Percentiles rank a stretch among this genome's conserved stretches.
Evolutionary conservation across 1,140 invertebrate species (phyloP).

Genomic region (Mamestra configurata): DNA sequence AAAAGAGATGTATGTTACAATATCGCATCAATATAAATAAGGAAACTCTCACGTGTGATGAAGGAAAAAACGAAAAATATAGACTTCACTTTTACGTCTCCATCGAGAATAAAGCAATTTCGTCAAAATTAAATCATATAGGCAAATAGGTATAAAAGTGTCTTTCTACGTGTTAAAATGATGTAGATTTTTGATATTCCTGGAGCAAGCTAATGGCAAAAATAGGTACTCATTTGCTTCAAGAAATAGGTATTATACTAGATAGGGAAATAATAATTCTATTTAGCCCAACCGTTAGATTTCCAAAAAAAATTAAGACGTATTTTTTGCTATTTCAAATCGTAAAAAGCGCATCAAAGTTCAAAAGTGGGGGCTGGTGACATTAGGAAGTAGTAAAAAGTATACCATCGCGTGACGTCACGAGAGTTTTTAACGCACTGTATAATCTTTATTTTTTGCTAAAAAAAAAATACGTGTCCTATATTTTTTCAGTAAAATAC

Average conservation of each 20-base stretch:
- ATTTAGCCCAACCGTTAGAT: too few relatives aligned
- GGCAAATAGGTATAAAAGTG: not conserved
- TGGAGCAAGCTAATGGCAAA: not conserved
- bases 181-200: not conserved
- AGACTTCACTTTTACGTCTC: slow-evolving; percentile 15
- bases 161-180: not conserved
- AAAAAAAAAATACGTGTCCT: too few relatives aligned
- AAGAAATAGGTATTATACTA: not conserved
- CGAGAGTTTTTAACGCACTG: too few relatives aligned
- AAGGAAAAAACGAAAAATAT: slow-evolving; percentile 32
- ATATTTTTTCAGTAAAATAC: too few relatives aligned
- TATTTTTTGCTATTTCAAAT: too few relatives aligned
- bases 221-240: not conserved
- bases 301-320: too few relatives aligned
- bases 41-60: slow-evolving; percentile 22
- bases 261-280: too few relatives aligned
- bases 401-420: too few relatives aligned
- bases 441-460: too few relatives aligned
- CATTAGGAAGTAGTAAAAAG: too few relatives aligned
- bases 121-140: slow-evolving; percentile 29
- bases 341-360: too few relatives aligned
- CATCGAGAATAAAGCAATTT: slow-evolving; percentile 32
- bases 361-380: too few relatives aligned
- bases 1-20: slow-evolving; percentile 12
- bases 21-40: slow-evolving; percentile 37